Evolutionary conservation across 2,113 vertebrate genomes (phyloP).

Genomic region (Eulemur macaco): DNA sequence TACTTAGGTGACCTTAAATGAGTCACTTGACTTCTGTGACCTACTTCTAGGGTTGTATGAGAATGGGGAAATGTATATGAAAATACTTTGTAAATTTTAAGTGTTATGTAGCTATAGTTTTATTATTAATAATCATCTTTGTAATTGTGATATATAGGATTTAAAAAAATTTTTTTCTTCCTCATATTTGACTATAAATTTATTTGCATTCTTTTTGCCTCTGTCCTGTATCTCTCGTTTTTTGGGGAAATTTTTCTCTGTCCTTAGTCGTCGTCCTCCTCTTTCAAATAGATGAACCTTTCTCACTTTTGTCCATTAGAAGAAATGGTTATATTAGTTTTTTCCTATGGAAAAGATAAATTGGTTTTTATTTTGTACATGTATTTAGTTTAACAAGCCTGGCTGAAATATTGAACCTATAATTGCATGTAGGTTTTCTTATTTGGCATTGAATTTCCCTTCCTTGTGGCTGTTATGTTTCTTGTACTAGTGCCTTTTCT

Average conservation of each 20-base stretch:
- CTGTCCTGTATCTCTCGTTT: background rate
- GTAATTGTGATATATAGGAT: background rate
- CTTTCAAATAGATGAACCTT: background rate
- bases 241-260: background rate
- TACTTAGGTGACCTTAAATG: slow-evolving; percentile 4
- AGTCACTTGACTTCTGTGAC: background rate
- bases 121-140: slow-evolving; percentile 11
- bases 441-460: background rate
- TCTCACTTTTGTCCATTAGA: background rate
- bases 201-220: background rate
- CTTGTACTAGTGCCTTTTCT: background rate
- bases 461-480: background rate
- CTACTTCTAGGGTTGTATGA: background rate
- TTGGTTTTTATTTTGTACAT: background rate
- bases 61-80: background rate
- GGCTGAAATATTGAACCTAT: background rate
- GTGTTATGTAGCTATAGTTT: background rate
- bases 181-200: background rate
- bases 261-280: background rate
- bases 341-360: background rate
- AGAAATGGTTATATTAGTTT: slow-evolving; percentile 2
- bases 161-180: background rate
- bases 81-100: slow-evolving; percentile 4
- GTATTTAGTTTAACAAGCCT: slow-evolving; percentile 1
- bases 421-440: slow-evolving; percentile 10